A percentile compares a stretch with the other conserved stretches of the same genome.
phyloP scores from a whole-genome alignment of 1,140 invertebrate species.

The Drosophila grimshawi region DNA sequence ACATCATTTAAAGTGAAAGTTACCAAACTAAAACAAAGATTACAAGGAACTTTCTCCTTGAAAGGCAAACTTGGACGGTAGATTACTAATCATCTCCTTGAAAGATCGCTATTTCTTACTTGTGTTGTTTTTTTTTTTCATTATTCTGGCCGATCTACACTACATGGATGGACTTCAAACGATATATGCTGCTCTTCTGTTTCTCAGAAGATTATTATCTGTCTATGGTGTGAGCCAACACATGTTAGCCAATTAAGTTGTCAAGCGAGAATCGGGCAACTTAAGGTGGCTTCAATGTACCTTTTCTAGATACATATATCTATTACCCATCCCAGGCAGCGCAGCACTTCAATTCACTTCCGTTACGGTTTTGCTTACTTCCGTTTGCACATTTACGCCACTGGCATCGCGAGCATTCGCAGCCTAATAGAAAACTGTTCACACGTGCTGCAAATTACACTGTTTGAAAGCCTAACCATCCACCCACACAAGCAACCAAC shows the following conservation, averaged over 20 bases:
- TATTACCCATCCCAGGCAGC: slow-evolving; percentile 30
- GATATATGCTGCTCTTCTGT: neutral
- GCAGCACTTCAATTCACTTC: slow-evolving; percentile 47
- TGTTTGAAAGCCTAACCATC: slow-evolving; percentile 7
- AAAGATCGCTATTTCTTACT: neutral
- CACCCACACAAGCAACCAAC: neutral
- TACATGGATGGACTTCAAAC: no score
- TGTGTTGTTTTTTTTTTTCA: no score
- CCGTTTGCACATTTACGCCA: slow-evolving; percentile 39
- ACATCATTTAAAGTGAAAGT: no score
- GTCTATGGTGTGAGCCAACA: neutral
- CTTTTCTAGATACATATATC: slow-evolving; percentile 34
- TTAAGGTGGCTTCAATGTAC: neutral
- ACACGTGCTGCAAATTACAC: slow-evolving; percentile 68
- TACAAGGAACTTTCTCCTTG: no score
- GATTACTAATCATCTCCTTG: no score
- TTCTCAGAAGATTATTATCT: neutral
- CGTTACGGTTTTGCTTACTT: slow-evolving; percentile 38
- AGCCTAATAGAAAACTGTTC: slow-evolving; percentile 62
- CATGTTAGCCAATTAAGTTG: slow-evolving; percentile 15
- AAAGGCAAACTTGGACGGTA: no score
- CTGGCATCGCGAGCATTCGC: slow-evolving; percentile 27
- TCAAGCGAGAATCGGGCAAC: slow-evolving; percentile 2
- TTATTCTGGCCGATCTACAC: no score
- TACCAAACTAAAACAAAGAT: no score